Conservation (phyloP, 2,888 invertebrate species). For the Drosophila multiciliata region DNA sequence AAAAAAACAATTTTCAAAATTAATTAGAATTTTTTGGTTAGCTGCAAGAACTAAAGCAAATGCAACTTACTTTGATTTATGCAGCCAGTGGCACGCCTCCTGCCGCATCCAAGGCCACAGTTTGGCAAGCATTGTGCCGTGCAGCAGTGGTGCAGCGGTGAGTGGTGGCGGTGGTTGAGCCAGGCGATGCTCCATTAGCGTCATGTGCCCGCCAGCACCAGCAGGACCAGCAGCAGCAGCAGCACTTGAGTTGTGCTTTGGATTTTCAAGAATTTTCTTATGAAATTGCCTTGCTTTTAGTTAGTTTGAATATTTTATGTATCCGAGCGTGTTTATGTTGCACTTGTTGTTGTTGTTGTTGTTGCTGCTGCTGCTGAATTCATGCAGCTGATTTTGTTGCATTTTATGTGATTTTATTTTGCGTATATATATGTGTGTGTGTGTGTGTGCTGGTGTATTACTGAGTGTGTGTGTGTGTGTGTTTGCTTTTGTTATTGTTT, state of each 20-base stretch:
- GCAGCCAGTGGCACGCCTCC: constrained; percentile 64
- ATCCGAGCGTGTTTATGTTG: constrained; percentile 48
- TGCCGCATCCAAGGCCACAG: constrained; percentile 57
- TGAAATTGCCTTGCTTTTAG: constrained; percentile 60
- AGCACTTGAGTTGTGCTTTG: constrained; percentile 50
- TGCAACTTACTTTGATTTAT: constrained; percentile 74
- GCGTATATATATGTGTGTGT: constrained; percentile 14
- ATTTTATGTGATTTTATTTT: constrained; percentile 71
- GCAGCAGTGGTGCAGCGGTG: constrained; percentile 9
- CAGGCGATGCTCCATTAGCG: constrained; percentile 68
- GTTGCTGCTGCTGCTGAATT: constrained; percentile 44
- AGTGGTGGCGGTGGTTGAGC: constrained; percentile 32
- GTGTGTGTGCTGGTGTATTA: constrained; percentile 10
- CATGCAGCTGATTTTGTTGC: constrained; percentile 63
- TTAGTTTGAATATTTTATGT: constrained; percentile 68
- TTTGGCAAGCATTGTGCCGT: constrained; percentile 51
- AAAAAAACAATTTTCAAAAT: constrained; percentile 14
- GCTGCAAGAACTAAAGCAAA: constrained; percentile 9
- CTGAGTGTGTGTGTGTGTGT: constrained; percentile 7
- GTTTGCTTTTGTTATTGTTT: constrained; percentile 45
- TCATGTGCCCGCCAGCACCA: constrained; percentile 55
- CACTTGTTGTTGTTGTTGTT: constrained; percentile 21
- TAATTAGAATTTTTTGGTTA: constrained; percentile 32
- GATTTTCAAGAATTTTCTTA: constrained; percentile 55
- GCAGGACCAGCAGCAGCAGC: neutral